Conservation (phyloP, 1,140 invertebrate species). For the Drosophila orosa region DNA sequence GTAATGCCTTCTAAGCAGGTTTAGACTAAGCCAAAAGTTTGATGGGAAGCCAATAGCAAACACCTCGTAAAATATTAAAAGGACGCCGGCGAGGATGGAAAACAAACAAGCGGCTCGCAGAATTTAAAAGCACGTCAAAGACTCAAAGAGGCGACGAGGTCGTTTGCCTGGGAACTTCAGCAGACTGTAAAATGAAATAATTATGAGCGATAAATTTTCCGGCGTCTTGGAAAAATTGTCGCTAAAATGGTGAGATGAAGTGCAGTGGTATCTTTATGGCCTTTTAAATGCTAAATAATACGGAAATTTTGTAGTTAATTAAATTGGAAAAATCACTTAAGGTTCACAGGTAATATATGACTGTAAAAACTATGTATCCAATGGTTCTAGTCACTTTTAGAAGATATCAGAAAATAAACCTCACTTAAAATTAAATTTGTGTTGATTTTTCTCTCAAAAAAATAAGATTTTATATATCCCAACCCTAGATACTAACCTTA, state of each 20-base stretch:
- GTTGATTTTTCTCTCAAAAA: background rate
- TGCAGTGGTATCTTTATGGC: background rate
- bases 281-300: background rate
- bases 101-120: constrained; percentile 34
- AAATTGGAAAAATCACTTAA: too few species aligned
- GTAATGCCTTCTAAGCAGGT: constrained; percentile 74
- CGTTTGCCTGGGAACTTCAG: constrained; percentile 76
- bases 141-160: constrained; percentile 39
- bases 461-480: background rate
- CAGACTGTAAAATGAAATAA: constrained; percentile 82
- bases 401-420: background rate
- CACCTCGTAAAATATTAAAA: constrained; percentile 52
- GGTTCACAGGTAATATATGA: background rate
- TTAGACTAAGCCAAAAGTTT: constrained; percentile 42
- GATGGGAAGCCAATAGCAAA: constrained; percentile 58
- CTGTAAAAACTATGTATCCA: background rate
- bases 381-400: background rate
- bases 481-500: background rate
- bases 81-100: constrained; percentile 3
- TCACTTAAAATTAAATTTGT: background rate
- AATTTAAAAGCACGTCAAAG: constrained; percentile 50
- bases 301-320: too few species aligned
- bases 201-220: constrained; percentile 77
- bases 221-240: constrained; percentile 65
- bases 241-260: constrained; percentile 35